A percentile compares a stretch with the other conserved stretches of the same genome.
Conservation (phyloP, 2,797 vertebrate species). For the Eidolon dupreanum region DNA sequence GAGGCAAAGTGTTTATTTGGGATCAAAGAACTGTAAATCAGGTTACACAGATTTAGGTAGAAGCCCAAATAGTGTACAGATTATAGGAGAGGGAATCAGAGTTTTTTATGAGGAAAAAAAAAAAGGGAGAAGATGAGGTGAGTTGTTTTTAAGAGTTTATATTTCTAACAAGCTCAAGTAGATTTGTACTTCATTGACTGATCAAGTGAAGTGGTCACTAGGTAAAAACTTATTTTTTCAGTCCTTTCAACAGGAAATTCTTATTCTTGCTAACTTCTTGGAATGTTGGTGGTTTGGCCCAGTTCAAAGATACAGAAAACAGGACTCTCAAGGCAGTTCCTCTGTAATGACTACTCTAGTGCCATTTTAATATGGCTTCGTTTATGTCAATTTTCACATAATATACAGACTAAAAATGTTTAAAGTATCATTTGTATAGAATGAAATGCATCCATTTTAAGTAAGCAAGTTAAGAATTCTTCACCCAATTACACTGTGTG, state of each 20-base stretch:
- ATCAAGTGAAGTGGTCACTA: not conserved
- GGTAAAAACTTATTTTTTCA: not conserved
- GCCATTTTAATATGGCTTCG: not conserved
- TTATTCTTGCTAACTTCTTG: not conserved
- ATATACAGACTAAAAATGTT: not conserved
- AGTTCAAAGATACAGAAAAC: not conserved
- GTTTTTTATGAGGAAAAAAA: not conserved
- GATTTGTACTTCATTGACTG: not conserved
- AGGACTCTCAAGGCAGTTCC: not conserved
- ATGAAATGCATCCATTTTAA: not conserved
- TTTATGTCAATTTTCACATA: not conserved
- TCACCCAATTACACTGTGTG: not conserved
- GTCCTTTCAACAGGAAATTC: not conserved
- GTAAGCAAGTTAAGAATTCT: not conserved
- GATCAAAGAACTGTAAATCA: not conserved
- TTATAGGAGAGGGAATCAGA: not conserved
- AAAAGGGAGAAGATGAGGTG: not conserved
- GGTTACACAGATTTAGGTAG: not conserved
- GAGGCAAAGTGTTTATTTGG: not conserved
- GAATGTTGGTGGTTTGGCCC: not conserved
- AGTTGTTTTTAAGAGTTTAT: not conserved
- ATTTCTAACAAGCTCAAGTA: not conserved
- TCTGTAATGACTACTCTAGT: not conserved
- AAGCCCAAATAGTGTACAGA: not conserved
- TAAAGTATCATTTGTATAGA: not conserved